Percentiles rank a stretch among this genome's conserved stretches.
Conservation (phyloP, 2,113 vertebrate genomes). For the Leptocoma aspasia region DNA sequence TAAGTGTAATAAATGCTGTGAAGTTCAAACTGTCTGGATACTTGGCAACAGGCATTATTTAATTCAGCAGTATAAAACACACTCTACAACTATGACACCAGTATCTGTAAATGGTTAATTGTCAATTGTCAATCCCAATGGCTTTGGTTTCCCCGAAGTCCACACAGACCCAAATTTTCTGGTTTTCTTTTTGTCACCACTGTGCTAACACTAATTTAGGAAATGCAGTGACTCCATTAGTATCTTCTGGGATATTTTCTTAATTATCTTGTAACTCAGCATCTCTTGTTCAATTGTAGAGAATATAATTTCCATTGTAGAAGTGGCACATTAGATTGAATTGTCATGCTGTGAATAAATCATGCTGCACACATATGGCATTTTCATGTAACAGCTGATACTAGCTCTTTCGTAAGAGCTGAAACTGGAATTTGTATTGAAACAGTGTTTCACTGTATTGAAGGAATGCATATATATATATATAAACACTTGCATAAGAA, state of each 20-base stretch:
- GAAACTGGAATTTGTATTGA: background rate
- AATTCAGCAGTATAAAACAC: background rate
- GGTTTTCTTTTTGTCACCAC: background rate
- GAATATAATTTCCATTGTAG: slow-evolving; percentile 13
- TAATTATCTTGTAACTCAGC: slow-evolving; percentile 12
- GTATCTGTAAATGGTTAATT: background rate
- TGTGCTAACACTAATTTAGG: background rate
- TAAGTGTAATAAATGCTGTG: background rate
- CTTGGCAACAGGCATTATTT: background rate
- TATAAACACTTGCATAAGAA: background rate
- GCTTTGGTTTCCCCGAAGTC: background rate
- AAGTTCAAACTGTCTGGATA: background rate
- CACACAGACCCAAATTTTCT: background rate
- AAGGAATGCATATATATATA: background rate
- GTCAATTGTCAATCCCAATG: background rate
- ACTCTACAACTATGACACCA: background rate
- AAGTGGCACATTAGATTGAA: background rate
- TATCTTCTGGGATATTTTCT: background rate
- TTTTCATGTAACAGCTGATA: slow-evolving; percentile 6
- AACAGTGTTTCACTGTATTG: background rate
- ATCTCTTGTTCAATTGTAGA: background rate
- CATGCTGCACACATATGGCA: background rate
- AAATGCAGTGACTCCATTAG: background rate
- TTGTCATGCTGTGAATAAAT: slow-evolving; percentile 29
- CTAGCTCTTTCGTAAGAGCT: slow-evolving; percentile 1